Evolutionary conservation across 1,140 invertebrate genomes (phyloP).

Genomic region (Belonocnema kinseyi): DNA sequence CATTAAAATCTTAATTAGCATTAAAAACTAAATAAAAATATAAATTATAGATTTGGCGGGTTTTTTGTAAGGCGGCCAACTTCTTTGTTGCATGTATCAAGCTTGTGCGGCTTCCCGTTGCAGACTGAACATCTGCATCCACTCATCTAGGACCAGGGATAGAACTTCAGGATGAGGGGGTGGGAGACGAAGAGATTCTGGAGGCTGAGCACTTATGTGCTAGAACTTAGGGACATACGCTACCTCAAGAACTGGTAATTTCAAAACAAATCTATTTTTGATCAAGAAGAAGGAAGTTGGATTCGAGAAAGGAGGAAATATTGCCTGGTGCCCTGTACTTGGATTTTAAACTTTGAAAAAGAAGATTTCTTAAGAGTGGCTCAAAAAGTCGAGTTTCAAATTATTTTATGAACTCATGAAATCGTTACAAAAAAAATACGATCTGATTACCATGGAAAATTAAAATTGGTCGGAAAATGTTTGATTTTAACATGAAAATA

Average conservation of each 20-base stretch:
- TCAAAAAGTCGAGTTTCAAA: too few species aligned
- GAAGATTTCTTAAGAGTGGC: too few species aligned
- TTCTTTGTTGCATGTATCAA: constrained; percentile 44
- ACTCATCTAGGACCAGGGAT: constrained; percentile 38
- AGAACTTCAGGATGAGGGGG: constrained; percentile 43
- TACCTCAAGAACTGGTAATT: constrained; percentile 7
- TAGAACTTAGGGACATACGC: neutral
- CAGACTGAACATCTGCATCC: constrained; percentile 50
- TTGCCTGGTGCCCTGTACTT: too few species aligned
- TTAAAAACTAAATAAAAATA: neutral
- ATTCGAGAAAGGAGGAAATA: neutral
- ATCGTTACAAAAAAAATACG: too few species aligned
- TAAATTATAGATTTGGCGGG: neutral
- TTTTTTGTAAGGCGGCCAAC: constrained; percentile 26
- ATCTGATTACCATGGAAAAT: too few species aligned
- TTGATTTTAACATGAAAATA: too few species aligned
- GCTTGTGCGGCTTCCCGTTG: constrained; percentile 54
- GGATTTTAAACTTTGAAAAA: too few species aligned
- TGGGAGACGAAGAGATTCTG: constrained; percentile 36
- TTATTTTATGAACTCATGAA: too few species aligned
- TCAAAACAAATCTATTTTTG: constrained; percentile 32
- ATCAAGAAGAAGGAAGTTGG: neutral
- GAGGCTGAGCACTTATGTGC: constrained; percentile 4
- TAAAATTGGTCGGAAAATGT: too few species aligned
- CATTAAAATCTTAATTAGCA: neutral